Evolutionary conservation across 2,797 vertebrate genomes (phyloP), one percentile per base, ranked within the genome.

Genomic region (Xyrichtys novacula): DNA sequence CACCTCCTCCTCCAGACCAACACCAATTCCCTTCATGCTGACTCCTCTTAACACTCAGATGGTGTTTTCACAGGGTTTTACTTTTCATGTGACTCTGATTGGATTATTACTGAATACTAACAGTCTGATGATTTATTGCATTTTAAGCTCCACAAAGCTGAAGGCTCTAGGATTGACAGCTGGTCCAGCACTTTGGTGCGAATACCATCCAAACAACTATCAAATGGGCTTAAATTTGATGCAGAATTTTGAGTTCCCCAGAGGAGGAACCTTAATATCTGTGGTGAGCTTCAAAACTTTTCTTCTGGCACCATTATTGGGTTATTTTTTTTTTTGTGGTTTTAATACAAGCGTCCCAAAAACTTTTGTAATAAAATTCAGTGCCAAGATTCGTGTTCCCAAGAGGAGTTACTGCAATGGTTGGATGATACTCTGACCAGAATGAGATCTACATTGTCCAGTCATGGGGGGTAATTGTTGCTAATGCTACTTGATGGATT

Each of bases 1-100:
- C 78, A 34, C 69, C 65, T 43, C 76, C 80, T 50, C 69, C 86
- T 77, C 64, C 15, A 17, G 49, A 58, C 70, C 60, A 14, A 50
- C 57, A 47, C 19, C 78, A 65, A 55, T 36, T 29, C 23, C 34
- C 43, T 12, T 65, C 32, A 42, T 11, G 20, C 25, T 15, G 55
- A 49, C 55, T 68, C 38, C 65, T 65, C 28, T 32, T 2, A 26
- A 8, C 14, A 11, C 43, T 62, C 25, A 28, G n/a, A 19, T 5
- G 6, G 36, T 67, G 50, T 29, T 17, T 43, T 53, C 64, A 43
- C 58, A 19, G 42, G 29, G 57, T 57, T 40, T 29, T 34, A 61
- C 55, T 34, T 39, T 56, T 54, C 17, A 11, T 17, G 22, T 39
- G 39, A 50, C 20, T 32, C 43, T n/a, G 43, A 65, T 61, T n/a